phyloP scores from a whole-genome alignment of 2,888 invertebrate genomes.

The Brachyptera risi region DNA sequence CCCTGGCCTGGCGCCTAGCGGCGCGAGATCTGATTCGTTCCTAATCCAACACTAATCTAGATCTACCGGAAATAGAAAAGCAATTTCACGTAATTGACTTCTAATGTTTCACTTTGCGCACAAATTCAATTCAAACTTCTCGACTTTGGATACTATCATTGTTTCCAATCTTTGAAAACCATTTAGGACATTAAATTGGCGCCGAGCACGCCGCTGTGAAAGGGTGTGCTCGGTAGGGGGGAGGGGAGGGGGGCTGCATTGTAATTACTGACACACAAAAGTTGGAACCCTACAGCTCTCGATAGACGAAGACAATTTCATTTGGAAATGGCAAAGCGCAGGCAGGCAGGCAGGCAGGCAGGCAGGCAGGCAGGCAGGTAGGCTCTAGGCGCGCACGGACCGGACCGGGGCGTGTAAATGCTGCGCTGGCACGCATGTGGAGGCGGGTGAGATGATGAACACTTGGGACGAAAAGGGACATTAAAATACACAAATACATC shows the following conservation, averaged over 20 bases:
- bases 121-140: constrained; percentile 17
- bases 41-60: not conserved
- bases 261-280: not conserved
- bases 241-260: constrained; percentile 1
- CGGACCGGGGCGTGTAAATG: not conserved
- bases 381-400: not conserved
- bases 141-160: constrained; percentile 14
- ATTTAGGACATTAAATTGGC: constrained; percentile 20
- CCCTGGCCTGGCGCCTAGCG: no score
- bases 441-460: no score
- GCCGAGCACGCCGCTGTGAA: not conserved
- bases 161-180: constrained; percentile 13
- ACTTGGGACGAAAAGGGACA: no score
- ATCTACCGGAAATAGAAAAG: constrained; percentile 8
- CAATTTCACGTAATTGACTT: constrained; percentile 12
- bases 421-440: not conserved
- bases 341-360: no score
- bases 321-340: not conserved
- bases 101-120: constrained; percentile 11
- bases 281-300: not conserved
- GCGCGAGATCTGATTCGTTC: no score
- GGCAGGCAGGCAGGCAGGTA: no score
- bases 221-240: not conserved
- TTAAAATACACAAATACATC: no score
- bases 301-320: not conserved